Base-by-base conservation (phyloP, 2,113 vertebrate species). In the Nesogale talazaci region DNA sequence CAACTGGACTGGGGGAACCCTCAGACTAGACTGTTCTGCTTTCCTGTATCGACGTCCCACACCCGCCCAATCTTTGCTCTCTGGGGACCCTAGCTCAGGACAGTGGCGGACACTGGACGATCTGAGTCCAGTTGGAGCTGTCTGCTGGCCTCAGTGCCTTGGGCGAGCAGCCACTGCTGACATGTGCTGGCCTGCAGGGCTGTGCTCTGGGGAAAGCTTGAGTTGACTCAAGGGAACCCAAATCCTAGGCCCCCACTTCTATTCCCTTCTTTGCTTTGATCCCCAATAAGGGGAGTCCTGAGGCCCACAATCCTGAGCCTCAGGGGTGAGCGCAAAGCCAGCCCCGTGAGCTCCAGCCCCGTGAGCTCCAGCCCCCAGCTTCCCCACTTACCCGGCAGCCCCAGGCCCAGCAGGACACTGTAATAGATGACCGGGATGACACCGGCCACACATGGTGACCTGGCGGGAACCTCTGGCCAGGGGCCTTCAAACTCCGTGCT, bases 341-440 rank as follows among this genome's bases (percentile, higher is more conserved):
- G 19, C 0, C 0, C 0, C 0, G 22, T 4, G 8, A 12, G 52
- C 52, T 72, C 56, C 8, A 34, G 29, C 14, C 72, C n/a, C n/a
- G n/a, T n/a, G n/a, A n/a, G n/a, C n/a, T 46, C 14, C 67, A 20
- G 27, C 6, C n/a, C 63, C 56, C 65, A 22, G 38, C n/a, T 10
- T 42, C 25, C 36, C 29, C 27, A 92, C 98, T 98, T 98, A 99
- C 99, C 99, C 98, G 99, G 99, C 74, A 99, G 98, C 84, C 99
- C 99, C 89, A 99, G 98, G 79, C 98, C 98, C 94, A 99, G 98
- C 91, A 99, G 98, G 61, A 98, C 1, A 14, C 99, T 99, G 98
- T 99, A 99, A 96, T 99, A 99, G 95, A 99, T 94, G 70, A 99
- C 88, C 2, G 99, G 98, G 61, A 98, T 34, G 94, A 98, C 94